Base-by-base conservation (phyloP, 2,113 vertebrate species). In the Phalacrocorax aristotelis region DNA sequence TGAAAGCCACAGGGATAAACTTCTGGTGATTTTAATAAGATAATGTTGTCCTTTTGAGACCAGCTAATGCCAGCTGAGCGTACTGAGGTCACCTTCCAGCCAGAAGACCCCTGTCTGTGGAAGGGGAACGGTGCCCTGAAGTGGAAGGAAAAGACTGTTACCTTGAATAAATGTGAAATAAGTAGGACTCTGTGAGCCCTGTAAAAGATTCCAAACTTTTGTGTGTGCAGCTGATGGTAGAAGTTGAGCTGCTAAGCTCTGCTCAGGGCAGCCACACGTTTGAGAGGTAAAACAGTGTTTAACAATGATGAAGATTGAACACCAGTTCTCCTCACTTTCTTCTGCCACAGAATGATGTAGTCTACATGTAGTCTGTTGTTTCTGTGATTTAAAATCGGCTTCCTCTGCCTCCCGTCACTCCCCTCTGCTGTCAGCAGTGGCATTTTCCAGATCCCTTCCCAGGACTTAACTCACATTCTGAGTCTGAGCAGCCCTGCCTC, bases 391-490 rank as follows among this genome's bases (percentile, higher is more conserved):
- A 85, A 91, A 79, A 88, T 46, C 78, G 7, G 49, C 51, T 75
- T 95, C 40, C 68, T 87, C 69, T 0, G 0, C 62, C 70, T 91
- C 89, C 91, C 64, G 40, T 81, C 8, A 2, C 69, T 94, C 46
- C 87, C 29, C 70, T 72, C 68, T 6, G 61, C 96, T 98, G 97
- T 97, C 97, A 98, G 52, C 2, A 0, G 27, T 97, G 83, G 95
- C 85, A 96, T 98, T 97, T 96, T 95, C 95, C 97, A 98, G 97
- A 97, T 86, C 82, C 80, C 60, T 93, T 95, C 91, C 66, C 68
- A 95, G 93, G 87, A 95, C 79, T 87, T 95, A 83, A 69, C 89
- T 96, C 51, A 3, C 82, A 80, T 90, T 93, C 80, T 97, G 89
- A 97, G 92, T 69, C 77, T 93, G 88, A 95, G 71, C 94, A 95